Base-by-base conservation (phyloP, 92 coral and sea anemone genomes). In the Isaurus tuberculatus region DNA sequence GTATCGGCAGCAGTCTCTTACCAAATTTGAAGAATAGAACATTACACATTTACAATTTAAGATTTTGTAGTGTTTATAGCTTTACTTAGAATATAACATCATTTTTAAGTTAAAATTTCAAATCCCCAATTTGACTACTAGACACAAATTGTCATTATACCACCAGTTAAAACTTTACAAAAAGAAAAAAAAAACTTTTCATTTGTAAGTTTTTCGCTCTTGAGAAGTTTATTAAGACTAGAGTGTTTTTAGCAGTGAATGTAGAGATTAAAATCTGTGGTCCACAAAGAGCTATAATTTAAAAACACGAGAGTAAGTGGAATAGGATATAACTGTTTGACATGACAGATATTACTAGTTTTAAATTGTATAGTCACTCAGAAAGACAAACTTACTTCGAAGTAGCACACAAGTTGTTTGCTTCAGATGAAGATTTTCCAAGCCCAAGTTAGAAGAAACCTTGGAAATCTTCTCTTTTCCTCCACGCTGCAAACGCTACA, bases 381-480 rank as follows among this genome's bases (percentile, higher is more conserved):
- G 36, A 31, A 77, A 77, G 33, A 58, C 17, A 57, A 20, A 61
- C 82, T 32, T 77, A 77, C 82, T 65, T 57, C 49, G 34, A 75
- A 77, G 8, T 33, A 30, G 64, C 69, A 57, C 46, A 77, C 48
- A 43, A 34, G 23, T 77, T 77, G 82, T 77, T 77, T 77, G 82
- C 82, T 19, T 36, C 82, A 57, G 68, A 36, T 33, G 82, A 53
- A 67, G 69, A 77, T 58, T 55, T 77, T 77, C 82, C 43, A 26
- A 57, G 69, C 70, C 32, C 43, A 40, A 42, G 40, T 9, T 58
- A 60, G 82, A 53, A 61, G 26, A 11, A 31, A 36, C 22, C 32
- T 23, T 58, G 14, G 4, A 8, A 23, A n/a, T 37, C 70, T 60
- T 14, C 70, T 34, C 25, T 57, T 23, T 34, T 57, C 70, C 51